A percentile compares a stretch with the other conserved stretches of the same genome.
phyloP scores from a whole-genome alignment of 2,113 vertebrate species.

The Monarcha castaneiventris region DNA sequence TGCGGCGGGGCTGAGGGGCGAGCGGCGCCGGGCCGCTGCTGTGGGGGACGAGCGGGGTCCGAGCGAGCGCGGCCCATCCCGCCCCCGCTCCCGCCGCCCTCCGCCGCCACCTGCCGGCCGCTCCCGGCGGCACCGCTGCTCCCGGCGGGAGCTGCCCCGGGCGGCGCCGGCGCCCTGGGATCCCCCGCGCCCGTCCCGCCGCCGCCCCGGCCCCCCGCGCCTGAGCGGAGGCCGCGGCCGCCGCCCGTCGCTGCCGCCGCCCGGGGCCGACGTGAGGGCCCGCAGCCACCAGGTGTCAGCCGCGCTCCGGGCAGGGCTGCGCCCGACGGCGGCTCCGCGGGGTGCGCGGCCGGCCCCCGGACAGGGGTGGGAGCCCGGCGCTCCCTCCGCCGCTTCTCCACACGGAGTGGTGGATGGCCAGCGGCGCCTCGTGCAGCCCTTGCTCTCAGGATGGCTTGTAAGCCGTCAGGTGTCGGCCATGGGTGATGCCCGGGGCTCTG shows the following conservation, averaged over 20 bases:
- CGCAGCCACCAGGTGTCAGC: slow-evolving; percentile 68
- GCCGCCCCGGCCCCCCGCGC: neutral
- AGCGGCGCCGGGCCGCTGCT: neutral
- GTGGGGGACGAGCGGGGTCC: neutral
- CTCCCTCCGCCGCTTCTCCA: neutral
- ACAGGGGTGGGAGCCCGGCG: fast-evolving
- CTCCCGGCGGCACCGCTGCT: too few species aligned
- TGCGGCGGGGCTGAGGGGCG: fast-evolving
- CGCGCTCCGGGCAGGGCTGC: slow-evolving; percentile 37
- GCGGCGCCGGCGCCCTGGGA: too few species aligned
- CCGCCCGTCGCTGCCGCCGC: neutral
- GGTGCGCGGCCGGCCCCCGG: neutral
- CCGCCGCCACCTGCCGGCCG: too few species aligned
- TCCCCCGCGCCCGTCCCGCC: neutral
- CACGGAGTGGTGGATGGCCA: fast-evolving
- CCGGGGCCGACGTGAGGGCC: neutral
- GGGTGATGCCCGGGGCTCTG: neutral
- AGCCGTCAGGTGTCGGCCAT: fast-evolving
- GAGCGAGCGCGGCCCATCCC: fast-evolving
- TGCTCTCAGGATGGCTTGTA: neutral
- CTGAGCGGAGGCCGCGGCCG: neutral
- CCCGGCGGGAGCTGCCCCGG: too few species aligned
- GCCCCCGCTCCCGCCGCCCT: too few species aligned
- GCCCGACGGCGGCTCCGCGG: neutral
- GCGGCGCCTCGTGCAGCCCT: fast-evolving